phyloP scores from a whole-genome alignment of 2,797 vertebrate genomes.

The Sebastes baramenuke region DNA sequence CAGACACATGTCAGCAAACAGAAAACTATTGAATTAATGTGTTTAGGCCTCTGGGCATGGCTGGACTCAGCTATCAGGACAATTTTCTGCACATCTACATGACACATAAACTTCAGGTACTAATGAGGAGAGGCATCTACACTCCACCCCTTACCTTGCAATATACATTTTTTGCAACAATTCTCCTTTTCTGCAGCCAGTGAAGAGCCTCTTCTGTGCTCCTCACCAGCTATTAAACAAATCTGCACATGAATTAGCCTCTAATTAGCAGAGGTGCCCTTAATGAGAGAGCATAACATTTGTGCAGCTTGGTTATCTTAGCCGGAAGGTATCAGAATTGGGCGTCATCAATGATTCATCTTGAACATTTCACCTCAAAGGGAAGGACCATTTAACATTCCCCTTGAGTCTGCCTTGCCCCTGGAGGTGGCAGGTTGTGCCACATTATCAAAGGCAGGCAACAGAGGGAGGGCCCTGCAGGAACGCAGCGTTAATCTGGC shows the following conservation, averaged over 20 bases:
- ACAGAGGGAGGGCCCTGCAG: conserved; percentile 64
- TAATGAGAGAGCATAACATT: conserved; percentile 74
- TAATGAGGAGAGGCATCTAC: not conserved
- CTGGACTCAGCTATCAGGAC: conserved; percentile 28
- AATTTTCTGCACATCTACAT: conserved; percentile 8
- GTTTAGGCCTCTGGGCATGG: conserved; percentile 54
- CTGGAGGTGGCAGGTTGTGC: conserved; percentile 76
- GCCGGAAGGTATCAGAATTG: conserved; percentile 55
- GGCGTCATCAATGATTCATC: conserved; percentile 82
- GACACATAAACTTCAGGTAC: conserved; percentile 10
- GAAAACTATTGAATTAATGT: conserved; percentile 65
- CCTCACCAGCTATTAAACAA: conserved; percentile 20
- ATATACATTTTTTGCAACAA: not conserved
- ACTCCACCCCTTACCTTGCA: not conserved
- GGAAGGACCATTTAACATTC: conserved; percentile 81
- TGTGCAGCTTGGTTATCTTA: conserved; percentile 62
- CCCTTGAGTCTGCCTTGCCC: conserved; percentile 73
- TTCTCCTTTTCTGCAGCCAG: not conserved
- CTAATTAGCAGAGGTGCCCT: conserved; percentile 62
- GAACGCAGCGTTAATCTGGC: conserved; percentile 55
- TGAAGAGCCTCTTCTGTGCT: not conserved
- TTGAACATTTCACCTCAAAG: conserved; percentile 80
- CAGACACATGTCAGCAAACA: conserved; percentile 63
- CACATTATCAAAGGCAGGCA: conserved; percentile 79
- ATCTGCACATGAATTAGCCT: conserved; percentile 50